A percentile compares a stretch with the other conserved stretches of the same genome.
Conservation (phyloP, 2,888 invertebrate species). For the Entomobrya multifasciata region DNA sequence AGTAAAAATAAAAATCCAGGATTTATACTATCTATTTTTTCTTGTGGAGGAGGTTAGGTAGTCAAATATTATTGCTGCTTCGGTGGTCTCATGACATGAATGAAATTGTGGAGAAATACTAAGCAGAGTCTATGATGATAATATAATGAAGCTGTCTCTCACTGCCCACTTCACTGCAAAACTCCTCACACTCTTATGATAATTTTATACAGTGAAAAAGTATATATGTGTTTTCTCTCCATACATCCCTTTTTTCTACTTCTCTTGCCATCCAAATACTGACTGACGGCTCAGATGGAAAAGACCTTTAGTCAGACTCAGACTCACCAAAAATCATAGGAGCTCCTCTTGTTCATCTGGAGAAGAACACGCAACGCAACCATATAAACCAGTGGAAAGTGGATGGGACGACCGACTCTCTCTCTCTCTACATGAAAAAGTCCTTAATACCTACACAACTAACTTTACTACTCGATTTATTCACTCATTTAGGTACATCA, state of each 20-base stretch:
- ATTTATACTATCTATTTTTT: constrained; percentile 10
- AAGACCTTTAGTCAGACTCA: constrained; percentile 45
- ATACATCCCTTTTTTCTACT: constrained; percentile 43
- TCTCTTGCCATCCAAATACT: constrained; percentile 60
- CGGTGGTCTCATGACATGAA: constrained; percentile 61
- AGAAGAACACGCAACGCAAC: constrained; percentile 23
- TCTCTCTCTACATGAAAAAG: neutral
- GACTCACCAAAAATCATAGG: neutral
- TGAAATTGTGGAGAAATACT: constrained; percentile 37
- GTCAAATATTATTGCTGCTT: constrained; percentile 30
- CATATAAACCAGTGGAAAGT: neutral
- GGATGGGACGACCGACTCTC: constrained; percentile 24
- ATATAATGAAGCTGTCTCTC: constrained; percentile 29
- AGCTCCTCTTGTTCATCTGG: constrained; percentile 40
- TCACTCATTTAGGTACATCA: constrained; percentile 48
- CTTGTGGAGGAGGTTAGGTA: neutral
- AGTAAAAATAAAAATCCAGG: neutral
- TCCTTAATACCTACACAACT: constrained; percentile 41
- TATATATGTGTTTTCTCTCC: constrained; percentile 26
- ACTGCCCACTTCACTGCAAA: constrained; percentile 36
- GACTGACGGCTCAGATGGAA: constrained; percentile 59
- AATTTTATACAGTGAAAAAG: neutral
- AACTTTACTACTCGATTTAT: constrained; percentile 31
- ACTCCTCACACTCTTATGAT: neutral
- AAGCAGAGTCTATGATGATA: neutral